A percentile compares a stretch with the other conserved stretches of the same genome.
Evolutionary conservation across 1,140 invertebrate genomes (phyloP).

Genomic region (Micrasema longulum): DNA sequence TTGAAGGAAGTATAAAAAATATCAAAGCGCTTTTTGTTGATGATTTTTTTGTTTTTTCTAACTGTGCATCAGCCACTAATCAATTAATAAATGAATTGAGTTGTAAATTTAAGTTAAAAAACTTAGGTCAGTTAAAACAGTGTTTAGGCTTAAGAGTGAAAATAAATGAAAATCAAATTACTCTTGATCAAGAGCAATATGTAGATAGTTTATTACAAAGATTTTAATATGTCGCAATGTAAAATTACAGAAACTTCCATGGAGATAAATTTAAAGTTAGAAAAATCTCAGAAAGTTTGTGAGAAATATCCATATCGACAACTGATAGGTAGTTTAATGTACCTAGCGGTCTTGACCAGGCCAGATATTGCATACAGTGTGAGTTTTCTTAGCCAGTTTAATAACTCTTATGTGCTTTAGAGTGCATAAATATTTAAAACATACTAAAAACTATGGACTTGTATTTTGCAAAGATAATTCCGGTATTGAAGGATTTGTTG

Average conservation of each 20-base stretch:
- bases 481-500: conserved; percentile 56
- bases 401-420: not conserved
- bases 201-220: not conserved
- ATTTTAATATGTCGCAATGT: not conserved
- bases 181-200: not conserved
- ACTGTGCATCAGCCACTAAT: not conserved
- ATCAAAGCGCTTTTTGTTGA: not conserved
- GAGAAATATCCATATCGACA: not conserved
- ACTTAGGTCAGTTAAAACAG: conserved; percentile 27
- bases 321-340: conserved; percentile 1
- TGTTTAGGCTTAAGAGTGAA: conserved; percentile 18
- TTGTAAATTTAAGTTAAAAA: not conserved
- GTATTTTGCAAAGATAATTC: conserved; percentile 10
- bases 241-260: conserved; percentile 1
- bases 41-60: conserved; percentile 16
- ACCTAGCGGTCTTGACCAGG: not conserved
- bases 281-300: not conserved
- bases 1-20: not conserved
- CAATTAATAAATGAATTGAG: not conserved
- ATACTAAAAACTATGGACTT: not conserved
- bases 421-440: not conserved
- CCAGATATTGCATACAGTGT: not conserved
- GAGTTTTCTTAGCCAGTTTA: not conserved
- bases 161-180: not conserved
- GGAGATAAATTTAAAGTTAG: not conserved